Evolutionary conservation across 2,888 invertebrate genomes (phyloP), one percentile per base, ranked within the genome.

Genomic region (Latheticus oryzae): DNA sequence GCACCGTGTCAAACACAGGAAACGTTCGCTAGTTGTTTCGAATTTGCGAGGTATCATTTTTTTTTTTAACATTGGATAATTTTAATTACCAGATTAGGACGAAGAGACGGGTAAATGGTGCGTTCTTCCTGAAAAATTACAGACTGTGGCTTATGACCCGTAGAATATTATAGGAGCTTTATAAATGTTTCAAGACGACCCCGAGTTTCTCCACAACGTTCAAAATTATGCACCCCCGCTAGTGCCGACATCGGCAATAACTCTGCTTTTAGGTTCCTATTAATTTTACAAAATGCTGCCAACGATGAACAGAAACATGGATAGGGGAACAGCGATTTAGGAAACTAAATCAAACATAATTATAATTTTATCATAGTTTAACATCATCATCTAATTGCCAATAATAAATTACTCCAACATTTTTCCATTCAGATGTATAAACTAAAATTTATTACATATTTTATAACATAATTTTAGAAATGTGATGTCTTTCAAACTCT

Each of bases 1-100:
- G 37, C 24, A 37, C 35, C 24, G 24, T 37, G 48, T 48, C 35
- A 48, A 48, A 48, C 16, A 24, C 48, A 48, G 48, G 48, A 48
- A 48, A 13, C 16, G 37, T 37, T 37, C 37, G 35, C 24, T 37
- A 37, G 45, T 32, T 32, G 30, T 45, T 48, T 48, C 17, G 13
- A 48, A 24, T 13, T 15, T 15, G 30, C 30, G 19, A 19, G 26
- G 28, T 48, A 28, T 37, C 35, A 24, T n/a, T 12, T 13, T 26
- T 3, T 35, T 47, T 35, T 38, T 37, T 9, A 30, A 11, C 30
- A 5, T 45, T 12, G 30, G 19, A 28, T 19, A 30, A 38, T 50
- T 50, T 51, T 51, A 51, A 51, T 51, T 51, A 38, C 15, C 15
- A 16, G 24, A 33, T 47, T 47, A 24, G 23, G 19, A 3, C 4